Evolutionary conservation across 2,113 vertebrate species (phyloP), one percentile per base, ranked within the genome.

Genomic region (Gavialis gangeticus): DNA sequence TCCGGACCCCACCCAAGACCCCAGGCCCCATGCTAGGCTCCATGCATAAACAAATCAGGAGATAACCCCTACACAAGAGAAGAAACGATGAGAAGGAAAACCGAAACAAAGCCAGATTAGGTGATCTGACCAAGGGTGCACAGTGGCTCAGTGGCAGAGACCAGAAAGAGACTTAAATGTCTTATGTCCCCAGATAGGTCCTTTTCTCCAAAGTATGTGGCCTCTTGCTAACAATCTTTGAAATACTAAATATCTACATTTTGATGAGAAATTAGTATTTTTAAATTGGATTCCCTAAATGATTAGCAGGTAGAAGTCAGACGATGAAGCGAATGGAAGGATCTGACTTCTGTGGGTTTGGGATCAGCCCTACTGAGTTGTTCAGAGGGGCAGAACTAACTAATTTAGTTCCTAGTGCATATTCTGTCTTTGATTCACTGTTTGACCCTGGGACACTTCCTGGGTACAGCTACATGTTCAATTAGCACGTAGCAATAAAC

Each of bases 231-330:
- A 82, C 63, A 90, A 90, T 91, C 37, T 76, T 27, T 60, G 91
- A 91, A 16, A 18, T 84, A 93, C 77, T 11, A 88, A 55, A 86
- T 25, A 5, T 16, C 46, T 46, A 46, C 46, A 46, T 46, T 46
- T 75, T 92, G 57, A 84, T 78, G 62, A 84, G 96, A 96, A 89
- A 91, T 89, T 37, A 75, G 5, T 78, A 75, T 86, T 18, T 37
- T 8, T 14, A 0, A 13, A 19, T 91, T 92, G 82, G 85, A 66
- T 94, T 92, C 75, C 11, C 34, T 85, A 91, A 96, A 85, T 86
- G 77, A 37, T 90, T 7, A 46, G 9, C 46, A 46, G 46, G 46
- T 7, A 3, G 46, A 46, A 46, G 8, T 9, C 46, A 46, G 46
- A 46, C 67, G 19, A 69, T 69, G 67, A 21, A 85, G 21, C 2